Conservation (phyloP, 2,113 vertebrate species). For the Gymnogyps californianus region DNA sequence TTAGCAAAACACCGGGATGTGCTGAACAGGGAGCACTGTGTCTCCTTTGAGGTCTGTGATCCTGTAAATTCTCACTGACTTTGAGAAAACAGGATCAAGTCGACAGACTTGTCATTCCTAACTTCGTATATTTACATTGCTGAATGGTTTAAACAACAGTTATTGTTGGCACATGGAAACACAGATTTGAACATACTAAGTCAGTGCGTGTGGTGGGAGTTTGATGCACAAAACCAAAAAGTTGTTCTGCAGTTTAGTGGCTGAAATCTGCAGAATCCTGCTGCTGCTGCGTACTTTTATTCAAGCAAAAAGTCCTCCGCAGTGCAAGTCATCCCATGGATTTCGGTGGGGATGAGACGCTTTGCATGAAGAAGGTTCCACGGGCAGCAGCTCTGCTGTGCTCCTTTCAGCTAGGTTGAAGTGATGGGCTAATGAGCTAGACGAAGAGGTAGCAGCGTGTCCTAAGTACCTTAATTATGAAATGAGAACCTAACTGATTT, state of each 20-base stretch:
- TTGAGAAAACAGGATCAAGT: not conserved
- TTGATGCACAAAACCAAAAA: not conserved
- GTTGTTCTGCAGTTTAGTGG: not conserved
- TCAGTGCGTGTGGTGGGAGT: not conserved
- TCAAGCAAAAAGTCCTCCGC: not conserved
- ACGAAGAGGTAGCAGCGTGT: not conserved
- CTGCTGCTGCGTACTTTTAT: not conserved
- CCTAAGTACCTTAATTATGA: not conserved
- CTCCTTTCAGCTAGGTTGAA: not conserved
- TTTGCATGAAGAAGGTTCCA: not conserved
- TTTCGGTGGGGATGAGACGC: not conserved
- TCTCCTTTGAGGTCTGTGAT: not conserved
- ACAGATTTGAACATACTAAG: fast-evolving
- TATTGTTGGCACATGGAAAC: not conserved
- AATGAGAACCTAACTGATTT: not conserved
- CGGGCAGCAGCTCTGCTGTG: not conserved
- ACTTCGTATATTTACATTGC: not conserved
- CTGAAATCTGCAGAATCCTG: not conserved
- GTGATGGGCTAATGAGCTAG: not conserved
- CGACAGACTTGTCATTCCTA: not conserved
- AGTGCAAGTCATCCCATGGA: not conserved
- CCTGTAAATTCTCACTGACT: not conserved
- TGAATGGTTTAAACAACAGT: not conserved
- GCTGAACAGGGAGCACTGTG: not conserved
- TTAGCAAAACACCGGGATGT: not conserved